Base-by-base conservation (phyloP, 2,888 invertebrate species). In the Cistogaster globosa region DNA sequence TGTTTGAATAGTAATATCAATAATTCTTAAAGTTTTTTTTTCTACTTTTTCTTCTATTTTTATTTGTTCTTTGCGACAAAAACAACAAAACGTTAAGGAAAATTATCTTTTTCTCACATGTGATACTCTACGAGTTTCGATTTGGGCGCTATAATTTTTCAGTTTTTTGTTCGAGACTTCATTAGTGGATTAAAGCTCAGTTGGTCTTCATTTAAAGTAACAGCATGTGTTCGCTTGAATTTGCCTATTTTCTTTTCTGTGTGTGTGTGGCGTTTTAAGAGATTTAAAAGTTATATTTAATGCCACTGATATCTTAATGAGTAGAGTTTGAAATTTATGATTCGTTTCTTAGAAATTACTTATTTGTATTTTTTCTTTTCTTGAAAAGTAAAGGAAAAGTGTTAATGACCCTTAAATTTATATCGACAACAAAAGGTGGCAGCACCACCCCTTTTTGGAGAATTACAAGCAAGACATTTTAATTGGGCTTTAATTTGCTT, bases 1-100 rank as follows among this genome's bases (percentile, higher is more conserved):
- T 81, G 80, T 78, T 83, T 83, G 83, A 86, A 78, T 84, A 69
- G 78, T 75, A 76, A 83, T 84, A 81, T 84, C 84, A 81, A 83
- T 87, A 87, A 86, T 86, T 84, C 83, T 60, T 45, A 20, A 68
- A 71, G 67, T 69, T 69, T 53, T 48, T 80, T 45, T 14, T 38
- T 14, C 22, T 36, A 16, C 11, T 45, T 71, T 67, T 71, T 65
- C 26, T 68, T 63, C 51, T 72, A 26, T 26, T 60, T 67, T 53
- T 6, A 22, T 16, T 48, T 57, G 48, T 36, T 53, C 36, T 38
- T 36, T n/a, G 12, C 16, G 38, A 45, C 48, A 45, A 48, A 20
- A 60, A 69, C 77, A 62, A 62, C 42, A 32, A 53, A 60, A 53
- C 26, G 0, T 60, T 42, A 58, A 14, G 48, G 12, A 60, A 72